phyloP scores from a whole-genome alignment of 2,797 vertebrate genomes.

The Lemur catta region DNA sequence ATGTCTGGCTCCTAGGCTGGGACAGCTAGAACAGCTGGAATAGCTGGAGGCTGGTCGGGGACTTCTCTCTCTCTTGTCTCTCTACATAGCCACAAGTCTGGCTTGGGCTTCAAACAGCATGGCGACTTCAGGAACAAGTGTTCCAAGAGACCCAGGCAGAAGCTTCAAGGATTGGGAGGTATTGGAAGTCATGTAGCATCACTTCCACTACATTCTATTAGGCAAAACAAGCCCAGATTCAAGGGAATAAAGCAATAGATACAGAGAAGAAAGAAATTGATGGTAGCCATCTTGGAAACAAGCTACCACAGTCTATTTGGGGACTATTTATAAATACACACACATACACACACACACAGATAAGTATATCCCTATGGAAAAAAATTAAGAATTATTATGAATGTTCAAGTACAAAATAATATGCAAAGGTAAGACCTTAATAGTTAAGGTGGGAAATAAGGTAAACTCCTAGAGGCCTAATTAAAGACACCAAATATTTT shows the following conservation, averaged over 20 bases:
- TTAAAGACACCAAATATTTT: neutral
- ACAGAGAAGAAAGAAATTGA: neutral
- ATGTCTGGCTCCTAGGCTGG: neutral
- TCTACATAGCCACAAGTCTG: neutral
- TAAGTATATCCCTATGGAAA: neutral
- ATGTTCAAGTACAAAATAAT: neutral
- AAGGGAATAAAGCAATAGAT: neutral
- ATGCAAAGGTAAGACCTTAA: neutral
- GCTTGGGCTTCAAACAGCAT: neutral
- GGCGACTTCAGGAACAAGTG: neutral
- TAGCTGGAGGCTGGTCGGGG: neutral
- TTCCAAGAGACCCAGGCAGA: neutral
- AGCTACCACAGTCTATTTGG: neutral
- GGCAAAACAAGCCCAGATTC: neutral
- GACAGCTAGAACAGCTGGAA: neutral
- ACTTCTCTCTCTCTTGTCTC: neutral
- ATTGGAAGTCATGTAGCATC: neutral
- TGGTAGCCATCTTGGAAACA: neutral
- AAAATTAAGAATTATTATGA: neutral
- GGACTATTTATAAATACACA: neutral
- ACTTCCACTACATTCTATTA: neutral
- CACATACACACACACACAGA: neutral
- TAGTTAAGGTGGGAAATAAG: neutral
- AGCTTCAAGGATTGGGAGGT: neutral
- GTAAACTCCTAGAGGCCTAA: neutral